Evolutionary conservation across 1,140 invertebrate species (phyloP).

Genomic region (Drosophila nigrodunni): DNA sequence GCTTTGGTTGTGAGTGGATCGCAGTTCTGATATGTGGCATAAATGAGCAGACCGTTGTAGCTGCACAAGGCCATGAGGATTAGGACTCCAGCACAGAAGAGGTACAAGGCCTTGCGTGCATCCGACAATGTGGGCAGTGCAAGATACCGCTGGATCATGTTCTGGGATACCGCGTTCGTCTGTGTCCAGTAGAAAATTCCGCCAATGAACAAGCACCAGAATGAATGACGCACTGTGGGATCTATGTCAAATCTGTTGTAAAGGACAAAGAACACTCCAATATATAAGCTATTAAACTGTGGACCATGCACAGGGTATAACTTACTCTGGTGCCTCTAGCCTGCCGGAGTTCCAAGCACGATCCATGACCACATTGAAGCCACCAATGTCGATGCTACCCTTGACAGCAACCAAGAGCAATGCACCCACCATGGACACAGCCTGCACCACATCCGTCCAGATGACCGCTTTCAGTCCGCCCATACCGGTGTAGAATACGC

Average conservation of each 20-base stretch:
- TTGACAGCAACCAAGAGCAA: constrained; percentile 89
- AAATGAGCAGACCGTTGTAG: constrained; percentile 91
- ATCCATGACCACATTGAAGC: constrained; percentile 87
- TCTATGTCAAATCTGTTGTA: constrained; percentile 88
- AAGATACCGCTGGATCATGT: constrained; percentile 90
- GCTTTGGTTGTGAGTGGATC: constrained; percentile 89
- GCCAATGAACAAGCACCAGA: constrained; percentile 92
- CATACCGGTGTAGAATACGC: constrained; percentile 93
- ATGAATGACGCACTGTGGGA: constrained; percentile 91
- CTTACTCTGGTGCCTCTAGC: constrained; percentile 75
- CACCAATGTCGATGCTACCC: constrained; percentile 88
- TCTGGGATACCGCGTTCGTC: constrained; percentile 92
- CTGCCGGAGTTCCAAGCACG: constrained; percentile 79
- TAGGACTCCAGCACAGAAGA: constrained; percentile 87
- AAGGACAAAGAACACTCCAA: no score
- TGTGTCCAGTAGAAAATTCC: constrained; percentile 91
- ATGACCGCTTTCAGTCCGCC: constrained; percentile 94
- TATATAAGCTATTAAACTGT: not conserved
- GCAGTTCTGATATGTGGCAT: constrained; percentile 90
- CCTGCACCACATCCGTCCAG: constrained; percentile 94
- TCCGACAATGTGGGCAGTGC: constrained; percentile 88
- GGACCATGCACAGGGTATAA: not conserved
- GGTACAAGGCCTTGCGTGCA: constrained; percentile 87
- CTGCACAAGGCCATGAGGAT: constrained; percentile 86
- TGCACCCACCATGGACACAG: constrained; percentile 90